Evolutionary conservation across 1,140 invertebrate species (phyloP).

Genomic region (Sitobion miscanthi): DNA sequence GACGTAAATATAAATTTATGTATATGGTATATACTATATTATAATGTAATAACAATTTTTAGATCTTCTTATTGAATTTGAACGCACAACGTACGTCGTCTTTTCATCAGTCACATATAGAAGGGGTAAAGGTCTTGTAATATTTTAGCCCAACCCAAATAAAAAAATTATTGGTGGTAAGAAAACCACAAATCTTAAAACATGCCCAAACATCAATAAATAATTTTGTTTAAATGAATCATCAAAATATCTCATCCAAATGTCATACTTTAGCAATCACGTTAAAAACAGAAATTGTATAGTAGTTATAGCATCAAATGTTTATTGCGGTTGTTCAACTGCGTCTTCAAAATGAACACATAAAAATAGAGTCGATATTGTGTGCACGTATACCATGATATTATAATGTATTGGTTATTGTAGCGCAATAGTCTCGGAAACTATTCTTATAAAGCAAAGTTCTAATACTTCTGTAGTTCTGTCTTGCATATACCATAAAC

Average conservation of each 20-base stretch:
- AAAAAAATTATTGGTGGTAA: background rate
- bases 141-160: background rate
- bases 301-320: background rate
- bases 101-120: background rate
- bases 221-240: background rate
- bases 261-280: background rate
- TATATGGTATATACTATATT: background rate
- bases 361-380: background rate
- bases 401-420: background rate
- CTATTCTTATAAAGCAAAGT: background rate
- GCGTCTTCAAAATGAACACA: background rate
- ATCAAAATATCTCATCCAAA: background rate
- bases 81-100: background rate
- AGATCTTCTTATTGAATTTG: background rate
- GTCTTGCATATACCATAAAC: background rate
- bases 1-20: background rate
- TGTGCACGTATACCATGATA: background rate
- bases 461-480: background rate
- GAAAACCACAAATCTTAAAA: background rate
- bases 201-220: background rate
- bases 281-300: background rate
- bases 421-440: background rate
- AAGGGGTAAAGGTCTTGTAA: background rate
- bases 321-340: background rate
- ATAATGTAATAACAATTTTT: background rate